phyloP scores from a whole-genome alignment of 1,140 invertebrate species.

The Neodiprion lecontei region DNA sequence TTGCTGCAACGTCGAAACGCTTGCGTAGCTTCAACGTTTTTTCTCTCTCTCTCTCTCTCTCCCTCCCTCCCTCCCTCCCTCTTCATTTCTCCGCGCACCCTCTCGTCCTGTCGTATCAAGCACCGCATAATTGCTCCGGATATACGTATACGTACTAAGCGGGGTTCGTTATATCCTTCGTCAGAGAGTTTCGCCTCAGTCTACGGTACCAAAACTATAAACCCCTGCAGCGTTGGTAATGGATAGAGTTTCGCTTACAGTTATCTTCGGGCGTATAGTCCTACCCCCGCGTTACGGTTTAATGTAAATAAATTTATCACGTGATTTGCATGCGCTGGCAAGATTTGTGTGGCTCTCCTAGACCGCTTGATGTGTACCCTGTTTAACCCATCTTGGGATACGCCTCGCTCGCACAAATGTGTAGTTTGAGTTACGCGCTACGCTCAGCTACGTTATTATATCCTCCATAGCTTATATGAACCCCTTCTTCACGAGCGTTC shows the following conservation, averaged over 20 bases:
- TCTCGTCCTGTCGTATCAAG: too few relatives aligned
- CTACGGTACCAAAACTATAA: neutral
- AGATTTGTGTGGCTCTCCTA: neutral
- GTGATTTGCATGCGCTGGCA: constrained; percentile 1
- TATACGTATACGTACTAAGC: too few relatives aligned
- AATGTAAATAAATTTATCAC: constrained; percentile 8
- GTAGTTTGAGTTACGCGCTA: neutral
- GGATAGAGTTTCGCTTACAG: neutral
- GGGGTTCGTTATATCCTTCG: too few relatives aligned
- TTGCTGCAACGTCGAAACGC: too few relatives aligned
- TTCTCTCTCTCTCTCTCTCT: too few relatives aligned
- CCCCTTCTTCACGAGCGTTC: too few relatives aligned
- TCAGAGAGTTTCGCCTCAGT: too few relatives aligned
- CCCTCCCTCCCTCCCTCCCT: too few relatives aligned
- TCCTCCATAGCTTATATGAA: too few relatives aligned
- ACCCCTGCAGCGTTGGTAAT: neutral
- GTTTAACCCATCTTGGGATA: neutral
- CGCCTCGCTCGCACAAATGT: neutral
- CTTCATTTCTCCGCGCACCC: too few relatives aligned
- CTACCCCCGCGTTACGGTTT: neutral
- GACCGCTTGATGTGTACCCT: neutral
- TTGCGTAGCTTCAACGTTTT: too few relatives aligned
- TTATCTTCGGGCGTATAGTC: neutral
- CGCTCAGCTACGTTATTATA: neutral
- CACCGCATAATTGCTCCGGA: too few relatives aligned